Conservation (phyloP, 2,888 invertebrate species). For the Synanthedon formicaeformis region DNA sequence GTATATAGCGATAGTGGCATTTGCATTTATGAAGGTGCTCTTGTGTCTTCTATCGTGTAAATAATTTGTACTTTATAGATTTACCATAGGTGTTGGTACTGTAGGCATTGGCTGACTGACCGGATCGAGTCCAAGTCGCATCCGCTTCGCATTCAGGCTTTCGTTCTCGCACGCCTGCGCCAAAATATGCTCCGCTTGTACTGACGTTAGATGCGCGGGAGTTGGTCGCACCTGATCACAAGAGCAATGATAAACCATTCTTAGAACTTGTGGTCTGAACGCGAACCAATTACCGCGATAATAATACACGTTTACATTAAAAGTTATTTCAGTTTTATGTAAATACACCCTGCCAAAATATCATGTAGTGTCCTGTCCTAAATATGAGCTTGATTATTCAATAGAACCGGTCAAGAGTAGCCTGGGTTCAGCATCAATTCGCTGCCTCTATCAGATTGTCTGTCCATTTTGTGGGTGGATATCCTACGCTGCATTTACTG, state of each 20-base stretch:
- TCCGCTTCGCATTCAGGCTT: conserved; percentile 96
- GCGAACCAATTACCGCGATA: neutral
- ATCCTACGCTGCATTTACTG: too few relatives aligned
- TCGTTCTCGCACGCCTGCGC: conserved; percentile 98
- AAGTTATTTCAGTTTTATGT: too few relatives aligned
- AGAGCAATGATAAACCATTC: neutral
- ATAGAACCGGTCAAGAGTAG: too few relatives aligned
- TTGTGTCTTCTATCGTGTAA: too few relatives aligned
- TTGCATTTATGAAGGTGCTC: neutral
- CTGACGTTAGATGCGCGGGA: conserved; percentile 95
- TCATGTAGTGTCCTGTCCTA: too few relatives aligned
- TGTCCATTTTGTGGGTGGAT: too few relatives aligned
- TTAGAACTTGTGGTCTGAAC: neutral
- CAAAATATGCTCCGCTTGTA: conserved; percentile 95
- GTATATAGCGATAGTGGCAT: neutral
- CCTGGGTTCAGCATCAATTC: too few relatives aligned
- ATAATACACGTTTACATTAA: too few relatives aligned
- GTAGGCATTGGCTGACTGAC: conserved; percentile 91
- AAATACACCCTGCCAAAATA: too few relatives aligned
- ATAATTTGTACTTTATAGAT: conserved; percentile 7
- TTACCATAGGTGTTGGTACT: conserved; percentile 73
- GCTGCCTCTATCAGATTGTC: too few relatives aligned
- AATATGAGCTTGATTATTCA: too few relatives aligned
- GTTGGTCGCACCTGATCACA: conserved; percentile 85
- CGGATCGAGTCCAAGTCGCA: conserved; percentile 95